Evolutionary conservation across 2,797 vertebrate species (phyloP).

Genomic region (Tadarida brasiliensis): DNA sequence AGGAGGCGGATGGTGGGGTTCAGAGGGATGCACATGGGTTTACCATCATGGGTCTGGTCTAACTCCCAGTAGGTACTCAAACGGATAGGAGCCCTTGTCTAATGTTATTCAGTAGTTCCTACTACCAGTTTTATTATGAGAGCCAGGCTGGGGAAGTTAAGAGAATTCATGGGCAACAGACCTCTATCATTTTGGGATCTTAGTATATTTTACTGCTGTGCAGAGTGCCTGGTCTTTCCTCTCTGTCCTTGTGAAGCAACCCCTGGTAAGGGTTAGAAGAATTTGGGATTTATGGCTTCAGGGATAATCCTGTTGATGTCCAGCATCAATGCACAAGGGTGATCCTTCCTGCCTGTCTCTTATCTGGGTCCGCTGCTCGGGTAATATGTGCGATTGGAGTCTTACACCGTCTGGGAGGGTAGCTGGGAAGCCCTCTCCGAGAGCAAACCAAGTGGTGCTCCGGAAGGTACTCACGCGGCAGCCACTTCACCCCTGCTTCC

Average conservation of each 20-base stretch:
- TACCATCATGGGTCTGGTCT: neutral
- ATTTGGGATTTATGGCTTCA: neutral
- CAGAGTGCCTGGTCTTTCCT: neutral
- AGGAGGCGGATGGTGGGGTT: neutral
- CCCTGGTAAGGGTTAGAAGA: neutral
- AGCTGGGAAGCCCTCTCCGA: slow-evolving; percentile 38
- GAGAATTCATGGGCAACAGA: neutral
- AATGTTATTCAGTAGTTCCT: neutral
- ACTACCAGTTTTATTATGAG: neutral
- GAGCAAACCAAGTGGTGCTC: slow-evolving; percentile 56
- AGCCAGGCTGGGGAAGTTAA: neutral
- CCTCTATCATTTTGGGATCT: neutral
- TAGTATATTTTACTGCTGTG: neutral
- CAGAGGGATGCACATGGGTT: too few relatives aligned
- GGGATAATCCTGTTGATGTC: neutral
- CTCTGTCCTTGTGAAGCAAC: neutral
- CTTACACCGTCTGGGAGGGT: slow-evolving; percentile 28
- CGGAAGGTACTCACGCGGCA: slow-evolving; percentile 13
- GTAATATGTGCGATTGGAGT: neutral
- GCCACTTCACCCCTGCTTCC: slow-evolving; percentile 22
- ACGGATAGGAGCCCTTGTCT: neutral
- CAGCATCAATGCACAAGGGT: neutral
- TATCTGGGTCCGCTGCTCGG: neutral
- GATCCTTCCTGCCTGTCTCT: neutral
- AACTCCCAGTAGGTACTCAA: neutral